These are phyloP conservation scores for Phocoena phocoena DNA, from an alignment of 2,113 vertebrate genomes.

Conservation along the genomic window DNA sequence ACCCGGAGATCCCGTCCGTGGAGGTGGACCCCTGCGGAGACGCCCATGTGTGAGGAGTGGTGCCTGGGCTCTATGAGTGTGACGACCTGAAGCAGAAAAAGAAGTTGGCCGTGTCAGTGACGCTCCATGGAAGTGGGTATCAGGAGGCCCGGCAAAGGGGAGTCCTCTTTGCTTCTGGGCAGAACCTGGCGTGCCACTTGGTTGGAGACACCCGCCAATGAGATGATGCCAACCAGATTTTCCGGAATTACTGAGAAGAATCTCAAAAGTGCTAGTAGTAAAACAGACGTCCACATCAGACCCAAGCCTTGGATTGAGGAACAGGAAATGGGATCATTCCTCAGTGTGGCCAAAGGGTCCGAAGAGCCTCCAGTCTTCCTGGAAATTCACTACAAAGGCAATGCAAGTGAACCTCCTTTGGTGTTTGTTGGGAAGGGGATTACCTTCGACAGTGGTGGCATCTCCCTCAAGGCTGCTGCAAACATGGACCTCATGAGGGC, in stretches of 20 bases:
- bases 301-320: conserved; percentile 92
- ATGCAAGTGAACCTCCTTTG: conserved; percentile 85
- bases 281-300: conserved; percentile 90
- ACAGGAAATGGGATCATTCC: conserved; percentile 95
- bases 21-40: conserved; percentile 97
- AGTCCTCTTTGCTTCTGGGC: conserved; percentile 91
- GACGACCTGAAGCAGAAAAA: conserved; percentile 94
- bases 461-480: conserved; percentile 94
- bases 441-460: conserved; percentile 99
- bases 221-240: conserved; percentile 93
- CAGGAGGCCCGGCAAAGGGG: conserved; percentile 91
- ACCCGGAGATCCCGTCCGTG: conserved; percentile 89
- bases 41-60: conserved; percentile 92
- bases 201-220: conserved; percentile 98
- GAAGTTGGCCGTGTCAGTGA: conserved; percentile 86
- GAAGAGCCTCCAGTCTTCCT: conserved; percentile 96
- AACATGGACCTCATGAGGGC: conserved; percentile 98
- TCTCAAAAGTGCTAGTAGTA: conserved; percentile 82
- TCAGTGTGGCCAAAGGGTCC: conserved; percentile 95
- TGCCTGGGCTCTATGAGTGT: conserved; percentile 93
- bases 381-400: conserved; percentile 93
- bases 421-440: conserved; percentile 97
- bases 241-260: conserved; percentile 91
- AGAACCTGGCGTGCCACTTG: conserved; percentile 93
- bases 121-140: conserved; percentile 89